Evolutionary conservation across 2,888 invertebrate species (phyloP).

Genomic region (Cephus runcator): DNA sequence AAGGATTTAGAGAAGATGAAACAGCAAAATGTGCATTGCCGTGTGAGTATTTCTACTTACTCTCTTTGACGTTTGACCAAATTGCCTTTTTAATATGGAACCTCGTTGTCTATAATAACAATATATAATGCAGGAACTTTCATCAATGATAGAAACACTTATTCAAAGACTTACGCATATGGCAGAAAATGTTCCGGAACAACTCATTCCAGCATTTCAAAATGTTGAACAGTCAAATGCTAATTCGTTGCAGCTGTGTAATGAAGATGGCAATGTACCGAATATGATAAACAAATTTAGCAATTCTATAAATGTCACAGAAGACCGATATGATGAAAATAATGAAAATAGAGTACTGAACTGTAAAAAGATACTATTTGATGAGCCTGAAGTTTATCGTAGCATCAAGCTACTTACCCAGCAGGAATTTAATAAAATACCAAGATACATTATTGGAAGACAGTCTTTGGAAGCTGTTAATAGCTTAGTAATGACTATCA

Average conservation of each 20-base stretch:
- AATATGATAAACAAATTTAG: constrained; percentile 4
- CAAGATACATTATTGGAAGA: constrained; percentile 57
- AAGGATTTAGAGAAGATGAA: constrained; percentile 32
- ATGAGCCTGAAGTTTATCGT: constrained; percentile 40
- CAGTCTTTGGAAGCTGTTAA: constrained; percentile 46
- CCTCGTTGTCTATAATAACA: background rate
- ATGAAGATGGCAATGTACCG: background rate
- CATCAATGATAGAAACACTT: constrained; percentile 24
- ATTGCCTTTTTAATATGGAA: background rate
- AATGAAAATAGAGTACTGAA: constrained; percentile 24
- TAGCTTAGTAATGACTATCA: constrained; percentile 43
- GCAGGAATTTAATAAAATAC: constrained; percentile 49
- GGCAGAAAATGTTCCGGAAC: constrained; percentile 41
- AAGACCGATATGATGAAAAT: constrained; percentile 12
- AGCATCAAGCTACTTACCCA: constrained; percentile 29
- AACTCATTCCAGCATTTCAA: constrained; percentile 32
- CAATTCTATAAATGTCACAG: background rate
- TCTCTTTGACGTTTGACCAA: background rate
- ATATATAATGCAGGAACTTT: constrained; percentile 25
- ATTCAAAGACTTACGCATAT: constrained; percentile 40
- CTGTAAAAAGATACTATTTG: constrained; percentile 53
- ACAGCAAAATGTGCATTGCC: constrained; percentile 29
- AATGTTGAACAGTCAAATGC: constrained; percentile 15
- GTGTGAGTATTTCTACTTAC: constrained; percentile 30
- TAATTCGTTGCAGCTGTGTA: constrained; percentile 8